These are phyloP conservation scores for Synaphobranchus kaupii DNA, from an alignment of 2,797 vertebrate species.

Conservation along the genomic window DNA sequence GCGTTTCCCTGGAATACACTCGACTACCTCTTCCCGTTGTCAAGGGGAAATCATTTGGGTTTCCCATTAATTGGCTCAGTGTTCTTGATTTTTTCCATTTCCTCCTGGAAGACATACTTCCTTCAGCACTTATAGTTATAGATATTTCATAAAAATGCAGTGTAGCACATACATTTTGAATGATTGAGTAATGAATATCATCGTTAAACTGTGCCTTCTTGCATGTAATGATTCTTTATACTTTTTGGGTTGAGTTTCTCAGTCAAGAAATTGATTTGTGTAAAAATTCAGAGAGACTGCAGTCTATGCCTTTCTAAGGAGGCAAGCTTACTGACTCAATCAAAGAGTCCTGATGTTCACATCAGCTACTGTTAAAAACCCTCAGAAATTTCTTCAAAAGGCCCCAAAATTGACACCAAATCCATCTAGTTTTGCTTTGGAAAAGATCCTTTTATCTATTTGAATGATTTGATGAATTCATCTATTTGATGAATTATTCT, in stretches of 20 bases:
- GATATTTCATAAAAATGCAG: background rate
- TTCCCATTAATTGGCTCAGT: background rate
- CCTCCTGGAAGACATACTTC: background rate
- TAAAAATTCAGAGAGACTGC: background rate
- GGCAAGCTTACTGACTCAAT: background rate
- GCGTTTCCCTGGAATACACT: background rate
- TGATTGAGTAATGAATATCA: background rate
- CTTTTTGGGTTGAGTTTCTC: background rate
- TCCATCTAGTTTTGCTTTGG: background rate
- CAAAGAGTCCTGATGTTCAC: background rate
- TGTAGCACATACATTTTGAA: background rate
- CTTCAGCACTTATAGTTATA: background rate
- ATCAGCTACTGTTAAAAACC: background rate
- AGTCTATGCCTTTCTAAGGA: background rate
- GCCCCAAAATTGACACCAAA: background rate
- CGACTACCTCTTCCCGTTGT: background rate
- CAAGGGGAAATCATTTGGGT: background rate
- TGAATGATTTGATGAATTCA: no score
- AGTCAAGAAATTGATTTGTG: slow-evolving; percentile 1
- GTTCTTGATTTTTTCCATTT: background rate
- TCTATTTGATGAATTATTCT: background rate
- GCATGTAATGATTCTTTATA: background rate
- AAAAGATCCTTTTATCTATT: background rate
- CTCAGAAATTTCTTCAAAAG: background rate
- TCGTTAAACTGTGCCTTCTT: background rate